These are phyloP conservation scores for Agonopterix alstromeriana DNA, from an alignment of 2,888 invertebrate species.

Conservation along the genomic window DNA sequence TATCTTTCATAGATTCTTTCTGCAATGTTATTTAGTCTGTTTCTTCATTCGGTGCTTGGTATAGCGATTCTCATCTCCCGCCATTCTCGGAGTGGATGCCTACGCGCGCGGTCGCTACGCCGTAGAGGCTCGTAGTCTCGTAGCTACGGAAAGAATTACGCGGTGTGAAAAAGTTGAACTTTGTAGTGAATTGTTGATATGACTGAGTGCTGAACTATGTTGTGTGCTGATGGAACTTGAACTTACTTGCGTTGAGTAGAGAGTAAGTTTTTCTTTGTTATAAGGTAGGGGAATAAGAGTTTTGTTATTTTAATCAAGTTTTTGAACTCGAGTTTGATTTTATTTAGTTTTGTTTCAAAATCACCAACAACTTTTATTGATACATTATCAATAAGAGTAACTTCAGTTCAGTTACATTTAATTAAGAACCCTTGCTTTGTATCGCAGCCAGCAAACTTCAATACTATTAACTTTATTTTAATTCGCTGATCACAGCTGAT, in stretches of 20 bases:
- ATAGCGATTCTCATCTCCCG: conserved; percentile 21
- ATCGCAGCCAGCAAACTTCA: too few species aligned
- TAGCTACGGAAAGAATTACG: conserved; percentile 34
- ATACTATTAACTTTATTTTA: too few species aligned
- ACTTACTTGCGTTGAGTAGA: neutral
- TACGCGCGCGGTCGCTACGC: conserved; percentile 52
- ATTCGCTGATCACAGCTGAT: too few species aligned
- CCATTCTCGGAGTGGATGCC: conserved; percentile 43
- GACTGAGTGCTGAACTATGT: conserved; percentile 8
- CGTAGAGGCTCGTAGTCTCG: conserved; percentile 31
- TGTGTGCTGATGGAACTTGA: conserved; percentile 2
- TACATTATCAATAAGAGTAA: too few species aligned
- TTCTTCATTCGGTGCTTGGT: neutral
- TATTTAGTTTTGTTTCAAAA: too few species aligned
- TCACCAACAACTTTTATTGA: too few species aligned
- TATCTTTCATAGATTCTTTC: neutral
- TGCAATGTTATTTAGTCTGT: conserved; percentile 6
- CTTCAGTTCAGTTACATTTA: too few species aligned
- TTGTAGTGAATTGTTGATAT: conserved; percentile 9
- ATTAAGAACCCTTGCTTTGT: too few species aligned
- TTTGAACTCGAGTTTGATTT: too few species aligned
- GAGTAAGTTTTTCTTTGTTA: too few species aligned
- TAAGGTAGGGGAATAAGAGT: too few species aligned
- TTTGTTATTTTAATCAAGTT: too few species aligned
- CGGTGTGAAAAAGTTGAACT: conserved; percentile 12